A percentile compares a stretch with the other conserved stretches of the same genome.
These are phyloP conservation scores for Papilio protenor DNA, from an alignment of 2,888 invertebrate genomes.

Conservation along the genomic window DNA sequence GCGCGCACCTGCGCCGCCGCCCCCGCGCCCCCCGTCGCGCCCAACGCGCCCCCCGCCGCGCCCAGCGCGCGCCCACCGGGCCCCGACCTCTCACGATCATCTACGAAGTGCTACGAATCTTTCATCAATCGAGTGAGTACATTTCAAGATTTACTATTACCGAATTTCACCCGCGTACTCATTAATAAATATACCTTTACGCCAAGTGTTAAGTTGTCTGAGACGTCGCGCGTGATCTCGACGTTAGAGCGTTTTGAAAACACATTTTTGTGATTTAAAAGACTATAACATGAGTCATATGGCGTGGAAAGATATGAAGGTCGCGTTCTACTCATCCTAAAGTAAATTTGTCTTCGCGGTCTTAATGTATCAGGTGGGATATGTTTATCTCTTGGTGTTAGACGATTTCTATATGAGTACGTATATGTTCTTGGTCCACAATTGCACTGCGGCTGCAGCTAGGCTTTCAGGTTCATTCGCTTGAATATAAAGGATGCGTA, in stretches of 20 bases:
- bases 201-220: conserved; percentile 26
- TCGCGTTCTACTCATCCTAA: conserved; percentile 54
- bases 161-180: conserved; percentile 31
- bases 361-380: conserved; percentile 71
- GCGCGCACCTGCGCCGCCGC: conserved; percentile 58
- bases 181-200: conserved; percentile 8
- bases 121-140: conserved; percentile 45
- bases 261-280: conserved; percentile 49
- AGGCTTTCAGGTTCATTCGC: conserved; percentile 35
- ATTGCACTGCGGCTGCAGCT: conserved; percentile 14
- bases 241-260: conserved; percentile 52
- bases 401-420: conserved; percentile 24
- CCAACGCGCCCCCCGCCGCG: conserved; percentile 46
- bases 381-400: conserved; percentile 59
- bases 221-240: conserved; percentile 50
- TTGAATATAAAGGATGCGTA: conserved; percentile 28
- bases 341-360: conserved; percentile 69
- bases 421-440: conserved; percentile 6
- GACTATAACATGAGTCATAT: conserved; percentile 52
- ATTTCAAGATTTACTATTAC: conserved; percentile 40
- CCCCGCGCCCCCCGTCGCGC: conserved; percentile 42
- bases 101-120: conserved; percentile 43
- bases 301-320: conserved; percentile 54
- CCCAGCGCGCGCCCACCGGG: conserved; percentile 50
- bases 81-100: conserved; percentile 44